These are phyloP conservation scores for Theonella swinhoei DNA, from an alignment of 37 sponge, comb jelly and placozoan genomes.

Conservation along the genomic window DNA sequence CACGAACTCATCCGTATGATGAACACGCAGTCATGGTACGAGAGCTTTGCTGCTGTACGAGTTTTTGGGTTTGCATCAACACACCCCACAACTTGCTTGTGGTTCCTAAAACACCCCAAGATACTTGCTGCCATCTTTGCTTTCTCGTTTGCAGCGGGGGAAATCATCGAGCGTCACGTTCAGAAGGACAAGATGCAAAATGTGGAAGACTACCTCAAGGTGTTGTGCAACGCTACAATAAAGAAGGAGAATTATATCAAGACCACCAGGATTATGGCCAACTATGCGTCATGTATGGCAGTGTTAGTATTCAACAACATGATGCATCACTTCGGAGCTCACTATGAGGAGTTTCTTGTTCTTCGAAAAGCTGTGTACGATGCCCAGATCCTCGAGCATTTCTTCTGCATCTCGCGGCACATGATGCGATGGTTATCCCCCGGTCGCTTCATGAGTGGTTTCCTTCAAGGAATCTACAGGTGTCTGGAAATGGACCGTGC, in stretches of 20 bases:
- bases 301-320: conserved; percentile 4
- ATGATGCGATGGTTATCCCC: conserved; percentile 32
- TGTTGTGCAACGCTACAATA: neutral
- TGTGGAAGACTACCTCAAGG: neutral
- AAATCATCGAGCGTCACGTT: conserved; percentile 23
- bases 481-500: conserved; percentile 16
- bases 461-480: neutral
- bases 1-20: neutral
- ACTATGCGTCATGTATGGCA: neutral
- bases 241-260: neutral
- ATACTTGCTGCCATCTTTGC: neutral
- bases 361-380: neutral
- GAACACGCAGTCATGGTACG: conserved; percentile 11
- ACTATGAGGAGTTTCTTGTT: neutral
- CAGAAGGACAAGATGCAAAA: neutral
- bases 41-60: neutral
- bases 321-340: neutral
- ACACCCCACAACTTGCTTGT: neutral
- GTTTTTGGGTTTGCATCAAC: conserved; percentile 19
- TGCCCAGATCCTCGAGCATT: conserved; percentile 6
- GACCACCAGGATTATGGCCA: neutral
- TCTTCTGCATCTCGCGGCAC: conserved; percentile 3
- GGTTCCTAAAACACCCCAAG: conserved; percentile 1
- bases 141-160: neutral
- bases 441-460: conserved; percentile 3